Conservation (phyloP, 2,797 vertebrate genomes). For the Chiroxiphia lanceolata region DNA sequence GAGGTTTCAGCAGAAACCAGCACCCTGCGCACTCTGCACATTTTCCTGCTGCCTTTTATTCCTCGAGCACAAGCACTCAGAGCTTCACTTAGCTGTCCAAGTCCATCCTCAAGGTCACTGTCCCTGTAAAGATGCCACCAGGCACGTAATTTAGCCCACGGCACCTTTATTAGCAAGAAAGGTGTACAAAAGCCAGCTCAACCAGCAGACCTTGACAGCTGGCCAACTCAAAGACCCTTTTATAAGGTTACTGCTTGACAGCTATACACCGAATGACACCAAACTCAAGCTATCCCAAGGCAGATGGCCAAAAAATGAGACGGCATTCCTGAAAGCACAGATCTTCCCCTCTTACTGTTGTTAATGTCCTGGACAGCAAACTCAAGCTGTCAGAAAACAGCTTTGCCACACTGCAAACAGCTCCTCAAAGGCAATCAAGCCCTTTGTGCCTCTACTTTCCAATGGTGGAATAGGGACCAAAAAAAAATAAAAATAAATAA, state of each 20-base stretch:
- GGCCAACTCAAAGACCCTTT: neutral
- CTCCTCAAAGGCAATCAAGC: neutral
- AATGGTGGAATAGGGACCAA: neutral
- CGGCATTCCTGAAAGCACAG: neutral
- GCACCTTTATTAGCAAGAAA: neutral
- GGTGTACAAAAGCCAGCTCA: neutral
- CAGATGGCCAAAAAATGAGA: neutral
- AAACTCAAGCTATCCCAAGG: neutral
- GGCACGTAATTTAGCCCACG: neutral
- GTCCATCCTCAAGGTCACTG: neutral
- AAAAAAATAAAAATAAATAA: too few species aligned
- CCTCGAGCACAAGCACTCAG: neutral
- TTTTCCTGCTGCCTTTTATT: neutral
- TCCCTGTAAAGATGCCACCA: neutral
- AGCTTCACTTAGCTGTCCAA: neutral
- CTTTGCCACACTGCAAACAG: neutral
- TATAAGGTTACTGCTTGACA: neutral
- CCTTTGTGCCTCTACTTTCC: neutral
- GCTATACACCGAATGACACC: neutral
- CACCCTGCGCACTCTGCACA: fast-evolving
- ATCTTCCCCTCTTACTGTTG: neutral
- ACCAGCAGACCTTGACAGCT: neutral
- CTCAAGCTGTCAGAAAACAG: neutral
- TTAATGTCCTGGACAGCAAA: neutral
- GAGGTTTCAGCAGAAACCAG: constrained; percentile 1